Conservation (phyloP, 2,888 invertebrate species). For the Lithosia quadra region DNA sequence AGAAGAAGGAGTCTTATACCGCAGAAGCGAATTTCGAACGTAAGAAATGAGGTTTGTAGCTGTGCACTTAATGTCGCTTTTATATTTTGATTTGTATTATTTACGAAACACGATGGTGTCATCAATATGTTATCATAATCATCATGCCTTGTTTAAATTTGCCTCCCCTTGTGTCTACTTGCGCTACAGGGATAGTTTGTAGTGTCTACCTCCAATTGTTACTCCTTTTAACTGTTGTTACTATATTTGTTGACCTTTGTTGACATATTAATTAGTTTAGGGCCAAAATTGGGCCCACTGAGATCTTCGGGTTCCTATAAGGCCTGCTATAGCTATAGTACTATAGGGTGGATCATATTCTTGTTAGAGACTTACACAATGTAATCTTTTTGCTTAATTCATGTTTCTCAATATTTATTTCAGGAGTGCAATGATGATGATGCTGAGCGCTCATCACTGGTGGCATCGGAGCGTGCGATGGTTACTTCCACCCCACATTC, state of each 20-base stretch:
- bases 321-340: too few relatives aligned
- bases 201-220: neutral
- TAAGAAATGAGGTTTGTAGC: constrained; percentile 70
- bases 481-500: constrained; percentile 75
- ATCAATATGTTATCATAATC: neutral
- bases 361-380: too few relatives aligned
- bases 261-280: too few relatives aligned
- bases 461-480: constrained; percentile 79
- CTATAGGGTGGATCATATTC: neutral
- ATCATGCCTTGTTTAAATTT: neutral
- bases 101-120: neutral
- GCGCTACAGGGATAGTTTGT: too few relatives aligned
- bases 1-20: constrained; percentile 74
- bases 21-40: constrained; percentile 57
- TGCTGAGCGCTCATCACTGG: constrained; percentile 84
- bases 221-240: neutral
- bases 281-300: too few relatives aligned
- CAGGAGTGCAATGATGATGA: constrained; percentile 88
- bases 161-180: neutral
- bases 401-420: constrained; percentile 1
- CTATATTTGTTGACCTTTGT: neutral
- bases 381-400: neutral
- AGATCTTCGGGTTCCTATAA: neutral
- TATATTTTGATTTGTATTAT: neutral
- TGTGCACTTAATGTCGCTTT: neutral